phyloP scores from a whole-genome alignment of 2,113 vertebrate genomes.

The Laticauda colubrina region DNA sequence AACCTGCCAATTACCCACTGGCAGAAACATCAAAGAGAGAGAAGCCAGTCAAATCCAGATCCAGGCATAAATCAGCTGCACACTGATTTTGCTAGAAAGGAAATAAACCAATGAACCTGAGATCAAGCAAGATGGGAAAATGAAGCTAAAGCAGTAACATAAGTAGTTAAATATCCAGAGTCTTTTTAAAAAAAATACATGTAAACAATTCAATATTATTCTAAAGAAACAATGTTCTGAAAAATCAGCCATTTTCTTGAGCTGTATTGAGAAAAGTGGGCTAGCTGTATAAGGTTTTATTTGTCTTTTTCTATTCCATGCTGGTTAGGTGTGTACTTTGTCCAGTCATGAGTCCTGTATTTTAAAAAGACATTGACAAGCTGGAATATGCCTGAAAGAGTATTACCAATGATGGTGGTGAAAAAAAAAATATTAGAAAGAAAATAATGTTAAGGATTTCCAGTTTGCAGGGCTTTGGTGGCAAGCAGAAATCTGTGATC shows the following conservation, averaged over 20 bases:
- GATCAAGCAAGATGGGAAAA: not conserved
- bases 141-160: not conserved
- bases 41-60: not conserved
- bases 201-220: not conserved
- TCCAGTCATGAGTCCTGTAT: not conserved
- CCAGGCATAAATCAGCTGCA: slow-evolving; percentile 7
- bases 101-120: not conserved
- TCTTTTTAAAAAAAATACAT: not conserved
- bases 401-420: not conserved
- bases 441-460: not conserved
- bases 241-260: not conserved
- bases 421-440: not conserved
- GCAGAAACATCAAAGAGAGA: slow-evolving; percentile 1
- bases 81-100: slow-evolving; percentile 16
- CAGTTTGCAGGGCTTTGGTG: too few species aligned
- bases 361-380: not conserved
- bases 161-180: not conserved
- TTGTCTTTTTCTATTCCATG: not conserved
- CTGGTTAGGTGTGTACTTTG: not conserved
- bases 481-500: too few species aligned
- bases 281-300: not conserved
- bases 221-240: not conserved
- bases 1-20: slow-evolving; percentile 40
- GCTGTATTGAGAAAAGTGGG: not conserved
- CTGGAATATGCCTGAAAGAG: not conserved